Percentiles rank a stretch among this genome's conserved stretches.
Evolutionary conservation across 2,888 invertebrate species (phyloP).

Genomic region (Itoplectis maculator): DNA sequence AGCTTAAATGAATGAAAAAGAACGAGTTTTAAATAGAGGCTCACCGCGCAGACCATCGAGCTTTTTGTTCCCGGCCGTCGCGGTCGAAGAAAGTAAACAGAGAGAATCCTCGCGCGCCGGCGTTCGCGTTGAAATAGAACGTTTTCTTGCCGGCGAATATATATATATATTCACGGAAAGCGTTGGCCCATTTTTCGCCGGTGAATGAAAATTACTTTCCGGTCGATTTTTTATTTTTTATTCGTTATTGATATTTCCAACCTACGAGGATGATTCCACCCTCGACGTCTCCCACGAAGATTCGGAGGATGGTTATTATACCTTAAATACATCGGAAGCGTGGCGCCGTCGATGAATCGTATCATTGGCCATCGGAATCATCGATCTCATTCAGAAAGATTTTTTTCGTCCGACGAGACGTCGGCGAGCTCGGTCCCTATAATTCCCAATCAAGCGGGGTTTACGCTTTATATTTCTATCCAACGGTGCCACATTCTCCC

Average conservation of each 20-base stretch:
- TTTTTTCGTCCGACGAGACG: too few relatives aligned
- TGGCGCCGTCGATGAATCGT: neutral
- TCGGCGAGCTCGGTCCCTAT: too few relatives aligned
- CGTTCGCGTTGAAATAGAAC: neutral
- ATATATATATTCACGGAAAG: neutral
- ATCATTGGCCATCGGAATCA: neutral
- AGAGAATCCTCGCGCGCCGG: neutral
- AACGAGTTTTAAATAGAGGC: slow-evolving; percentile 9
- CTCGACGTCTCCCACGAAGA: neutral
- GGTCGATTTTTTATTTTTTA: too few relatives aligned
- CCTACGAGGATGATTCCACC: neutral
- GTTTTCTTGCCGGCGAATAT: neutral
- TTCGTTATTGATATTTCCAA: neutral
- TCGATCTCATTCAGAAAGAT: neutral
- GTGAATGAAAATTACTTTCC: neutral
- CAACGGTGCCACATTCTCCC: too few relatives aligned
- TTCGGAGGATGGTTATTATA: neutral
- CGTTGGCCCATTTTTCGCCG: neutral
- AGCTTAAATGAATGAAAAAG: neutral
- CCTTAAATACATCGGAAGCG: neutral
- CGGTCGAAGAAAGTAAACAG: neutral
- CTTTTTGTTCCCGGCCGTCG: neutral
- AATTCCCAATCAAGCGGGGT: too few relatives aligned
- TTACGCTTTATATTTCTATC: too few relatives aligned
- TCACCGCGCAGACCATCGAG: slow-evolving; percentile 6